A percentile compares a stretch with the other conserved stretches of the same genome.
These are phyloP conservation scores for Endomychus coccineus DNA, from an alignment of 2,888 invertebrate genomes.

Conservation along the genomic window DNA sequence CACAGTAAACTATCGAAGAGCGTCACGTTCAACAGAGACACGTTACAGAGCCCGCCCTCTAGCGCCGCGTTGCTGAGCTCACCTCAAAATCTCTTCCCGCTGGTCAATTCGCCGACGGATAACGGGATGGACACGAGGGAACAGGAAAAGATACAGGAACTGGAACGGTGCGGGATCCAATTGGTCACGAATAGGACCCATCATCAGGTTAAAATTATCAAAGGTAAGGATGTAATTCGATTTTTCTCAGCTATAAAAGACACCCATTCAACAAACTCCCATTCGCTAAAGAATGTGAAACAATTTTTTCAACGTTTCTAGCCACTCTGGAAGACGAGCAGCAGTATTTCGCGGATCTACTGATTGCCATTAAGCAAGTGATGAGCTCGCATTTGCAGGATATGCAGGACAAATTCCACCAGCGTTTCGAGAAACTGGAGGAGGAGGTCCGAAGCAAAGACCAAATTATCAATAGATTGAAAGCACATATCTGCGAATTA, in stretches of 20 bases:
- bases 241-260: slow-evolving; percentile 5
- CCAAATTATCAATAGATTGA: slow-evolving; percentile 71
- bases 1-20: slow-evolving; percentile 84
- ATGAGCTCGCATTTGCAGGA: slow-evolving; percentile 68
- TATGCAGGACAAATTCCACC: slow-evolving; percentile 63
- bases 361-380: slow-evolving; percentile 70
- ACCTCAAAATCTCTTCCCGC: slow-evolving; percentile 32
- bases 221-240: slow-evolving; percentile 42
- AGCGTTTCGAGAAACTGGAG: slow-evolving; percentile 68
- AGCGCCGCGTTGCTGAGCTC: slow-evolving; percentile 32
- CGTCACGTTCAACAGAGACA: slow-evolving; percentile 80
- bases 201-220: slow-evolving; percentile 52
- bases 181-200: slow-evolving; percentile 49
- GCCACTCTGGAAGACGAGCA: slow-evolving; percentile 62
- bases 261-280: background rate
- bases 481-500: slow-evolving; percentile 62
- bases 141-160: slow-evolving; percentile 49
- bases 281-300: background rate
- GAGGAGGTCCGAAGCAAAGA: slow-evolving; percentile 74
- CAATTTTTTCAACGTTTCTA: slow-evolving; percentile 27
- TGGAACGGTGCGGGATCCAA: slow-evolving; percentile 51
- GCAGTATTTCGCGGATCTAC: slow-evolving; percentile 73
- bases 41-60: slow-evolving; percentile 70
- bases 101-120: slow-evolving; percentile 39
- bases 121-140: slow-evolving; percentile 41